These are phyloP conservation scores for Gisinianus flammeolus DNA, from an alignment of 2,888 invertebrate species.

Conservation along the genomic window DNA sequence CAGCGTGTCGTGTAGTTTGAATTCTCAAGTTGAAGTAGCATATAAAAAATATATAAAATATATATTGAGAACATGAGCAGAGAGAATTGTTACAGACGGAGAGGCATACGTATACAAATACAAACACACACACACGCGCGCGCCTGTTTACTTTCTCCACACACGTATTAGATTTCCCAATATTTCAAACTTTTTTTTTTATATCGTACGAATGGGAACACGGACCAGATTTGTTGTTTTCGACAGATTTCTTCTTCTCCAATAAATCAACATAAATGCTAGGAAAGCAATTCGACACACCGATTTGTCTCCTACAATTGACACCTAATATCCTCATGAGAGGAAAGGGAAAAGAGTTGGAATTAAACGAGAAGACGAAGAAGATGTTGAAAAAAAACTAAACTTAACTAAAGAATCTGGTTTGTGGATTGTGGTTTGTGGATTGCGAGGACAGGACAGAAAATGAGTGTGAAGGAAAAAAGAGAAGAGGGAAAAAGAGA, in stretches of 20 bases:
- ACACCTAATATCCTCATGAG: slow-evolving; percentile 58
- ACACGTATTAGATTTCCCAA: slow-evolving; percentile 57
- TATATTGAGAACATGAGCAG: background rate
- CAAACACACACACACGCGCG: background rate
- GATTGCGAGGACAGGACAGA: background rate
- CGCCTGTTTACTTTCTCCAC: slow-evolving; percentile 35
- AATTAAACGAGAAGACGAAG: too few species aligned
- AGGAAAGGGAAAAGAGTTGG: slow-evolving; percentile 25
- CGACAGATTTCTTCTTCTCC: slow-evolving; percentile 44
- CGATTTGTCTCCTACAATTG: slow-evolving; percentile 60
- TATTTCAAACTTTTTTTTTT: slow-evolving; percentile 51
- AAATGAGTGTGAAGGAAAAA: slow-evolving; percentile 26
- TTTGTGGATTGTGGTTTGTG: background rate
- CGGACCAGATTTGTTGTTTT: slow-evolving; percentile 45
- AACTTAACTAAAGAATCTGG: too few species aligned
- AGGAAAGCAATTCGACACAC: slow-evolving; percentile 58
- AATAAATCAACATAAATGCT: slow-evolving; percentile 59
- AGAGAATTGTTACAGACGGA: background rate
- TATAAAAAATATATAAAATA: too few species aligned
- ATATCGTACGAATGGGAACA: slow-evolving; percentile 31
- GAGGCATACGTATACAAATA: background rate
- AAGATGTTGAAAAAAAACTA: too few species aligned
- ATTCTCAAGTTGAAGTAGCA: too few species aligned
- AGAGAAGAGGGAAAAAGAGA: slow-evolving; percentile 18
- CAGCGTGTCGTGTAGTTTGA: too few species aligned